Conservation (phyloP, 2,888 invertebrate genomes). For the Phania funesta region DNA sequence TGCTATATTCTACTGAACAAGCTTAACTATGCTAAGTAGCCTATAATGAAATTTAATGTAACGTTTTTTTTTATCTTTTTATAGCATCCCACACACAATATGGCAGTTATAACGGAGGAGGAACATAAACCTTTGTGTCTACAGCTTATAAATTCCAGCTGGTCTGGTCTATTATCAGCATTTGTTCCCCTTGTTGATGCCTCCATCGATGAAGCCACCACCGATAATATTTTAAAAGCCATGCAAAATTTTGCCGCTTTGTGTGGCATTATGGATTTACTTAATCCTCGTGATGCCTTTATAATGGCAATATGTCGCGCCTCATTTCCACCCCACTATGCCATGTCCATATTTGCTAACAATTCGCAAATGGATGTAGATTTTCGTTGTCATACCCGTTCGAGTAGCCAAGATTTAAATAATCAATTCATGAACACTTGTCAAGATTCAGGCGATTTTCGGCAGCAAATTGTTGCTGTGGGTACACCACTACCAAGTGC, state of each 20-base stretch:
- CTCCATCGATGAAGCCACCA: slow-evolving; percentile 95
- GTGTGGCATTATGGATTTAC: slow-evolving; percentile 90
- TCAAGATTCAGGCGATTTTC: slow-evolving; percentile 86
- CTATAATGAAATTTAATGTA: no score
- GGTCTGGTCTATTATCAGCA: slow-evolving; percentile 96
- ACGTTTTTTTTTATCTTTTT: slow-evolving; percentile 1
- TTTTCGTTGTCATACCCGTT: slow-evolving; percentile 80
- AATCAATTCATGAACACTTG: slow-evolving; percentile 81
- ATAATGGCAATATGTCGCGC: slow-evolving; percentile 97
- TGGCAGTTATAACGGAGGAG: slow-evolving; percentile 74
- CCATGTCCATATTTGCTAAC: slow-evolving; percentile 89
- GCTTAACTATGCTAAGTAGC: no score
- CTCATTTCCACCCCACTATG: slow-evolving; percentile 97
- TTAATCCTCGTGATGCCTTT: slow-evolving; percentile 94
- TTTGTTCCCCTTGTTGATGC: slow-evolving; percentile 95
- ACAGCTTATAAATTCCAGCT: slow-evolving; percentile 94
- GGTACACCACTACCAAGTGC: slow-evolving; percentile 96
- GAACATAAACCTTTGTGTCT: slow-evolving; percentile 81
- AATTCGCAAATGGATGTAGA: slow-evolving; percentile 83
- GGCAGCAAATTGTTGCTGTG: slow-evolving; percentile 97
- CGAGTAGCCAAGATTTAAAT: slow-evolving; percentile 82
- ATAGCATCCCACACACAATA: slow-evolving; percentile 73
- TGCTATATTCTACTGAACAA: no score
- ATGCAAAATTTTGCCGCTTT: slow-evolving; percentile 94
- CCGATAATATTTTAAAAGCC: slow-evolving; percentile 94